Percentiles rank a stretch among this genome's conserved stretches.
Evolutionary conservation across 2,797 vertebrate species (phyloP).

Genomic region (Scolopax rusticola): DNA sequence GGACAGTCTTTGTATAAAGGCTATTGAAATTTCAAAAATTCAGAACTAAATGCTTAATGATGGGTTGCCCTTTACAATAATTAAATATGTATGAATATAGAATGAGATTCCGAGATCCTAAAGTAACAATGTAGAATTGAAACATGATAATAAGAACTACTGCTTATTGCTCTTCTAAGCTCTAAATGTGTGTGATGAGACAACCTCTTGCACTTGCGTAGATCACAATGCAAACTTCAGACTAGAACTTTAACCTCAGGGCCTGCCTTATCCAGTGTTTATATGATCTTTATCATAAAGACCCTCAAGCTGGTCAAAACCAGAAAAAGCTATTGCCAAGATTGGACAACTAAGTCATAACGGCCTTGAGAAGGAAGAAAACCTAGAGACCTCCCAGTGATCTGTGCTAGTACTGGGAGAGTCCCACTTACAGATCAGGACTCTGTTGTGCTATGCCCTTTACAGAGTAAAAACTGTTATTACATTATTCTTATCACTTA

Average conservation of each 20-base stretch:
- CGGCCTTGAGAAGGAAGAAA: not conserved
- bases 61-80: not conserved
- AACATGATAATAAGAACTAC: not conserved
- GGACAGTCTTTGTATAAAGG: not conserved
- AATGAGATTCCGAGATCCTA: not conserved
- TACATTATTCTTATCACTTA: not conserved
- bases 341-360: not conserved
- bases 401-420: not conserved
- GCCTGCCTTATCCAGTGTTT: not conserved
- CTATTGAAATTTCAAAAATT: not conserved
- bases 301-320: not conserved
- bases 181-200: not conserved
- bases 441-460: not conserved
- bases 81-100: not conserved
- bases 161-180: not conserved
- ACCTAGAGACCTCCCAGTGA: not conserved
- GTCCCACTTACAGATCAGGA: not conserved
- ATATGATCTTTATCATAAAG: not conserved
- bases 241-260: not conserved
- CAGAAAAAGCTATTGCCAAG: not conserved
- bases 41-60: not conserved
- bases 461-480: not conserved
- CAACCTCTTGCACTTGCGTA: not conserved
- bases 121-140: not conserved
- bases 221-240: not conserved